A percentile compares a stretch with the other conserved stretches of the same genome.
Evolutionary conservation across 1,140 invertebrate species (phyloP).

Genomic region (Drosophila burlai): DNA sequence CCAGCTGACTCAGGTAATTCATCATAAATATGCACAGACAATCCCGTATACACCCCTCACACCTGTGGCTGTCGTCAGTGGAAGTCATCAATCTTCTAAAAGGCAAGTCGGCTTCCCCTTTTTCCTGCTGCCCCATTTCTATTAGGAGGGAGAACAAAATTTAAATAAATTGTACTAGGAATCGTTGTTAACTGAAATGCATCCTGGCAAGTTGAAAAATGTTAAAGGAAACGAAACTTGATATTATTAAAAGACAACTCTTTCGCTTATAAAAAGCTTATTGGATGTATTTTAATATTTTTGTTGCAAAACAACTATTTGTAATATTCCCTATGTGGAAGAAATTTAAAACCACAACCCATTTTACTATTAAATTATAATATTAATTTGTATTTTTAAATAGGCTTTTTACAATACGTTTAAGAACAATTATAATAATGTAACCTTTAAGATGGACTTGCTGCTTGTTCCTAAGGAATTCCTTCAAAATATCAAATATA

Average conservation of each 20-base stretch:
- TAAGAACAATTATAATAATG: neutral
- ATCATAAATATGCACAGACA: slow-evolving; percentile 63
- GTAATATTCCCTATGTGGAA: too few species aligned
- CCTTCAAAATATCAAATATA: neutral
- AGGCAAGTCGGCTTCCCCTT: slow-evolving; percentile 33
- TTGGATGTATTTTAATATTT: neutral
- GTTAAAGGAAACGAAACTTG: neutral
- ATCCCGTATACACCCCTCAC: slow-evolving; percentile 25
- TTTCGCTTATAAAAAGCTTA: neutral
- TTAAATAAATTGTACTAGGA: slow-evolving; percentile 33
- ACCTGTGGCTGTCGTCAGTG: slow-evolving; percentile 49
- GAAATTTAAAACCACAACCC: too few species aligned
- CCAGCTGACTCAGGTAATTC: slow-evolving; percentile 66
- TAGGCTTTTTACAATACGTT: too few species aligned
- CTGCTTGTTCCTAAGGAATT: neutral
- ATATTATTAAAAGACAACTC: neutral
- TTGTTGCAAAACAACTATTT: neutral
- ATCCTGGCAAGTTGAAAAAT: slow-evolving; percentile 8
- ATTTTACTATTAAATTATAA: too few species aligned
- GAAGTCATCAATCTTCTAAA: slow-evolving; percentile 56
- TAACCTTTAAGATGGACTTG: neutral
- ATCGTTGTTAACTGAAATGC: slow-evolving; percentile 14
- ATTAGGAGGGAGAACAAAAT: neutral
- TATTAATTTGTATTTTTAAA: neutral
- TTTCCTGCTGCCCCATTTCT: neutral